Evolutionary conservation across 1,140 invertebrate species (phyloP), one percentile per base, ranked within the genome.

Genomic region (Trypoxylus dichotomus): DNA sequence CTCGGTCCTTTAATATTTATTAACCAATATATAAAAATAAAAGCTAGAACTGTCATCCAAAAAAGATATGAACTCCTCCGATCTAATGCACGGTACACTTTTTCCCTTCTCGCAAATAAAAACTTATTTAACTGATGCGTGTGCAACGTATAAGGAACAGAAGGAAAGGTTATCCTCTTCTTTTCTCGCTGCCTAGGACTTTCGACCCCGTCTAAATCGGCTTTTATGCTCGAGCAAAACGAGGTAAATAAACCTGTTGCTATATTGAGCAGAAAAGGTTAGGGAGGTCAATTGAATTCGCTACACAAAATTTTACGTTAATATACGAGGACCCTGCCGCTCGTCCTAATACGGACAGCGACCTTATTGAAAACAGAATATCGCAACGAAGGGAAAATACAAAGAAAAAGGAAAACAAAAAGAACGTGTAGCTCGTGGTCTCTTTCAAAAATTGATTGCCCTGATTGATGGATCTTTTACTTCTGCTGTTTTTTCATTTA

Each of bases 201-300:
- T 21, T 58, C 54, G 54, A 58, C 19, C 41, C 25, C 13, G 6
- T 11, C 25, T 5, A 63, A 63, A 27, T 63, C 60, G 25, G 60
- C 60, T 27, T 63, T 63, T 63, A 63, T 63, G 60, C 60, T 63
- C 25, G 3, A 63, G 10, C 25, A 63, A 63, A 63, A 27, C 60
- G 60, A 27, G 21, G 21, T 63, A 63, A 63, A 63, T 63, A 63
- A 63, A 63, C 60, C 60, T 63, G 60, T 63, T 63, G 60, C 60
- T 27, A 47, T 13, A 25, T 24, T 6, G 60, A 63, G 21, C 19
- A 63, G 60, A 27, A 63, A 63, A 63, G 21, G 60, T 63, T 63
- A 8, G 60, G 19, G 24, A 63, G 60, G 60, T 63, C 60, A 63
- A 63, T 63, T 63, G 60, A 63, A 63, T 63, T 24, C 60, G 21